phyloP scores from a whole-genome alignment of 2,888 invertebrate genomes.

The Patella pellucida region DNA sequence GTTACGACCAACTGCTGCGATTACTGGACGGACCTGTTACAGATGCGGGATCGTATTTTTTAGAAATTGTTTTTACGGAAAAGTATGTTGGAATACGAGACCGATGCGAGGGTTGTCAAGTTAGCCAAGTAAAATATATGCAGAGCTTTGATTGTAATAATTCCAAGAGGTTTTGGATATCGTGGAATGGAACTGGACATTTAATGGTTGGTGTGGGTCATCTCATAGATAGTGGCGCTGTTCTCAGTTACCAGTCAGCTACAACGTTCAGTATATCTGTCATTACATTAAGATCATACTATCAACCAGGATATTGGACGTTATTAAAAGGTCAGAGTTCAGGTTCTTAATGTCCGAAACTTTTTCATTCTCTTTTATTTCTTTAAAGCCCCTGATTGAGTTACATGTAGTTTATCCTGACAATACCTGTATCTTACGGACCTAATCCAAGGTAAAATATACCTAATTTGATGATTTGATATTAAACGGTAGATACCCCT shows the following conservation, averaged over 20 bases:
- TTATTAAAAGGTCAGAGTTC: not conserved
- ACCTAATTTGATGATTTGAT: too few relatives aligned
- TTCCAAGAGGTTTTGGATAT: constrained; percentile 8
- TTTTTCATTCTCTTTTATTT: not conserved
- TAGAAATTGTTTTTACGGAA: not conserved
- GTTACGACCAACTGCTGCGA: not conserved
- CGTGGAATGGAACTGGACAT: not conserved
- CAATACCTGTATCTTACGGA: too few relatives aligned
- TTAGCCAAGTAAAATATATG: not conserved
- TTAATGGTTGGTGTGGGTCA: not conserved
- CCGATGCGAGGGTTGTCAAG: not conserved
- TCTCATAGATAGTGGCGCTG: not conserved
- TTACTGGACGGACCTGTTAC: not conserved
- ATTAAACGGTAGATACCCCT: too few relatives aligned
- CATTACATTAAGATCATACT: not conserved
- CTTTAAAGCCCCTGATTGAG: too few relatives aligned
- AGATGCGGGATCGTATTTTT: not conserved
- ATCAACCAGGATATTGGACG: not conserved
- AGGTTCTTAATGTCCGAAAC: not conserved
- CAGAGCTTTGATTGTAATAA: constrained; percentile 1
- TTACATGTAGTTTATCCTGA: too few relatives aligned
- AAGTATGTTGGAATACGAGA: not conserved
- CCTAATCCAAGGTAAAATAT: too few relatives aligned
- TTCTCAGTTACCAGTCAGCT: not conserved
- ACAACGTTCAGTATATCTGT: not conserved